Base-by-base conservation (phyloP, 1,140 invertebrate species). In the Conus ventricosus region DNA sequence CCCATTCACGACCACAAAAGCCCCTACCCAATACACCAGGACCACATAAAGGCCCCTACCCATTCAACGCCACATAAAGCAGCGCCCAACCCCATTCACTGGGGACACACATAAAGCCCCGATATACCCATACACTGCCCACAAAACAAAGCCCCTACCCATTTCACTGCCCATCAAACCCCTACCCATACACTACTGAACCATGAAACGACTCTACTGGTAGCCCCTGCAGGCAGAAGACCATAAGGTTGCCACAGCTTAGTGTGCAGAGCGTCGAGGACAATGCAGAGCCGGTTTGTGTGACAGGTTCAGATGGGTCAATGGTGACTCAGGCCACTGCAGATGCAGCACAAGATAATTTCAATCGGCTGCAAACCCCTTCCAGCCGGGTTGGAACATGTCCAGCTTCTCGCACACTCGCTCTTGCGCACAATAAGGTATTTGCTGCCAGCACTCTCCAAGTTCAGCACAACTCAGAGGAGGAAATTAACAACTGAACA, bases 141-240 rank as follows among this genome's bases (percentile, higher is more conserved):
- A n/a, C n/a, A n/a, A n/a, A n/a, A n/a, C n/a, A n/a, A n/a, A n/a
- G n/a, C n/a, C n/a, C n/a, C n/a, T n/a, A n/a, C n/a, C n/a, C n/a
- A n/a, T n/a, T n/a, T n/a, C n/a, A n/a, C n/a, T n/a, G n/a, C n/a
- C n/a, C n/a, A n/a, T n/a, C n/a, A n/a, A 39, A 39, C 39, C 39
- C 39, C 39, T 39, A 3, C 1, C 67, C 2, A 8, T 71, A 1
- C n/a, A 67, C 88, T 71, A n/a, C n/a, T n/a, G n/a, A 86, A 94
- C 93, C 92, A 90, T 93, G 92, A 23, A 95, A 85, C 0, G 96
- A 96, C 27, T 96, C 96, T 1, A 99, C 92, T 97, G 96, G 95
- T 99, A 99, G 90, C 98, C 97, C 97, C 0, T 97, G 97, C 67
- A 99, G 93, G 93, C 94, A 98, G 97, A n/a, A 99, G 96, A 88